phyloP scores from a whole-genome alignment of 1,140 invertebrate species.

The Goniozus legneri region DNA sequence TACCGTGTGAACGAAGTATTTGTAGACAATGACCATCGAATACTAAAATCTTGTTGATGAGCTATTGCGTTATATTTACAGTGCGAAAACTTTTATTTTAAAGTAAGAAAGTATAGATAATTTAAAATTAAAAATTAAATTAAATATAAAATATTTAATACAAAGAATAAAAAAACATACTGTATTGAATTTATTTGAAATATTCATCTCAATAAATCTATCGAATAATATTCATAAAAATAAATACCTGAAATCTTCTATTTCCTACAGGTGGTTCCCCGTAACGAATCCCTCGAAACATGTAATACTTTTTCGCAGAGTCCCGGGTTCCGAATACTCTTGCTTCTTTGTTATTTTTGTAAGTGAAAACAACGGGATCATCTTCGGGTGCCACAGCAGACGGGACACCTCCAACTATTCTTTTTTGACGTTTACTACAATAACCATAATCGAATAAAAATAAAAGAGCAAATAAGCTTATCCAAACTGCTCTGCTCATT shows the following conservation, averaged over 20 bases:
- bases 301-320: conserved; percentile 52
- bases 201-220: too few relatives aligned
- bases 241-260: conserved; percentile 65
- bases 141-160: too few relatives aligned
- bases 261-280: conserved; percentile 65
- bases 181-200: too few relatives aligned
- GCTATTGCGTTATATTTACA: too few relatives aligned
- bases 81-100: too few relatives aligned
- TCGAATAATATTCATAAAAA: too few relatives aligned
- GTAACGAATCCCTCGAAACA: conserved; percentile 70
- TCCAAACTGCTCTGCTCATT: conserved; percentile 8
- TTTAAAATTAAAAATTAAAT: too few relatives aligned
- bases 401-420: conserved; percentile 59
- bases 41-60: too few relatives aligned
- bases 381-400: conserved; percentile 59
- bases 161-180: too few relatives aligned
- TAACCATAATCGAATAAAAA: neutral
- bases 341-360: conserved; percentile 54
- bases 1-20: too few relatives aligned
- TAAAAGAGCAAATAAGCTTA: conserved; percentile 7
- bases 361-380: conserved; percentile 60
- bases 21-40: too few relatives aligned
- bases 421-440: conserved; percentile 28
- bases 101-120: too few relatives aligned
- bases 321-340: conserved; percentile 55